phyloP scores from a whole-genome alignment of 2,888 invertebrate genomes.

The Trissonchulus latispiculum region DNA sequence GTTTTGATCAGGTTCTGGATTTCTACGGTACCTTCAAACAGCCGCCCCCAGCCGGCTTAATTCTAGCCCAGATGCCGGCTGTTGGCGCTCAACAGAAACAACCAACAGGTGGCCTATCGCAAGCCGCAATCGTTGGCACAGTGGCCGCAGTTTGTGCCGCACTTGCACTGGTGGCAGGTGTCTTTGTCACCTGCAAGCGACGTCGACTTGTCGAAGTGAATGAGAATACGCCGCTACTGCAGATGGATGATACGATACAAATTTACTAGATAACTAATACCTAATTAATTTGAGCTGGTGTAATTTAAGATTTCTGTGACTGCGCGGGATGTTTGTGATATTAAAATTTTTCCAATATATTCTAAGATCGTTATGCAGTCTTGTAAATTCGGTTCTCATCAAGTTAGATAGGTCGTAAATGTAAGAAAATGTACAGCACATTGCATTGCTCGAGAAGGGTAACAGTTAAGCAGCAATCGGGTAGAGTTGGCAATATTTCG shows the following conservation, averaged over 20 bases:
- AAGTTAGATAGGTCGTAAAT: no score
- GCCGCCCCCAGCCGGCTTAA: no score
- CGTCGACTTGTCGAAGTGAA: background rate
- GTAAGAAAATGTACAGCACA: no score
- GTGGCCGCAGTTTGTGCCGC: background rate
- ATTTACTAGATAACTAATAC: background rate
- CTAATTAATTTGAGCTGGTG: no score
- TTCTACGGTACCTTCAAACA: background rate
- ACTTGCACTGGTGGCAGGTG: background rate
- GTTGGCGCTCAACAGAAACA: background rate
- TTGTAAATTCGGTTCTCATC: no score
- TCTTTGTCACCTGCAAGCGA: background rate
- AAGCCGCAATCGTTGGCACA: background rate
- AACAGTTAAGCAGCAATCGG: no score
- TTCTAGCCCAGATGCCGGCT: background rate
- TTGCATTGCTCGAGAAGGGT: no score
- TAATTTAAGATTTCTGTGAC: no score
- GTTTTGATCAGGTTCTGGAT: background rate
- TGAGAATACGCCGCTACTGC: background rate
- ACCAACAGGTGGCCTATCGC: background rate
- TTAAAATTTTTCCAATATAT: no score
- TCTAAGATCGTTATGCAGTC: no score
- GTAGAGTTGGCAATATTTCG: no score
- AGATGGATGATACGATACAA: background rate
- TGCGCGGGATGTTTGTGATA: no score